Evolutionary conservation across 2,888 invertebrate genomes (phyloP).

Genomic region (Anarsia innoxiella): DNA sequence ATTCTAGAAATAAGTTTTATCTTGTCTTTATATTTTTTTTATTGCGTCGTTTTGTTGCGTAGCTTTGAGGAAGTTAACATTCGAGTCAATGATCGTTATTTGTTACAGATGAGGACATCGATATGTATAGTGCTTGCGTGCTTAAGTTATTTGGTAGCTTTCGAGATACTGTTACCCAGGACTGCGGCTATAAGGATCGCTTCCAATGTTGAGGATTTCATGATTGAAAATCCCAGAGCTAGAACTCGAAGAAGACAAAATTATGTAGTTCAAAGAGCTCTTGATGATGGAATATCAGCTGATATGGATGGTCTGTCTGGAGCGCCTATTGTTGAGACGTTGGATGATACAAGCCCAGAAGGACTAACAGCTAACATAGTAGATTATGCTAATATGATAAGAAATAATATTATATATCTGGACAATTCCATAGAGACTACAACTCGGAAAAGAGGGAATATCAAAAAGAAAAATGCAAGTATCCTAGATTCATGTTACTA

Average conservation of each 20-base stretch:
- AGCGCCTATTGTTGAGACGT: conserved; percentile 28
- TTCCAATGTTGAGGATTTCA: conserved; percentile 39
- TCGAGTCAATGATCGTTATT: no score
- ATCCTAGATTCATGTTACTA: conserved; percentile 17
- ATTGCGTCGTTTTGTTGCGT: no score
- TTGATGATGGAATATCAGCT: conserved; percentile 35
- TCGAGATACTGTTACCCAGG: conserved; percentile 38
- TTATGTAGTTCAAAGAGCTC: conserved; percentile 40
- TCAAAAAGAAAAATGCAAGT: conserved; percentile 44
- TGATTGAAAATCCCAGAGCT: conserved; percentile 45
- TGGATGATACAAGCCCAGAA: conserved; percentile 38
- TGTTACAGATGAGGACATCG: conserved; percentile 43
- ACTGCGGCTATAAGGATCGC: conserved; percentile 37
- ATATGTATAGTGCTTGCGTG: conserved; percentile 33
- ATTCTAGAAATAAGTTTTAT: no score
- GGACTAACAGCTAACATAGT: conserved; percentile 51
- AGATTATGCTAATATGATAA: conserved; percentile 61
- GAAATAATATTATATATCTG: conserved; percentile 54
- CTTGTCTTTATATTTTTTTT: no score
- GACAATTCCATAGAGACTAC: conserved; percentile 63
- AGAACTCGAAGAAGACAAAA: conserved; percentile 48
- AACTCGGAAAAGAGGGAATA: conserved; percentile 55
- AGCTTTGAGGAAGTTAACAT: no score
- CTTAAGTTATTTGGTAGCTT: conserved; percentile 34
- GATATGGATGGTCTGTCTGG: conserved; percentile 29